Evolutionary conservation across 2,888 invertebrate species (phyloP).

Genomic region (Drosophila diplacantha): DNA sequence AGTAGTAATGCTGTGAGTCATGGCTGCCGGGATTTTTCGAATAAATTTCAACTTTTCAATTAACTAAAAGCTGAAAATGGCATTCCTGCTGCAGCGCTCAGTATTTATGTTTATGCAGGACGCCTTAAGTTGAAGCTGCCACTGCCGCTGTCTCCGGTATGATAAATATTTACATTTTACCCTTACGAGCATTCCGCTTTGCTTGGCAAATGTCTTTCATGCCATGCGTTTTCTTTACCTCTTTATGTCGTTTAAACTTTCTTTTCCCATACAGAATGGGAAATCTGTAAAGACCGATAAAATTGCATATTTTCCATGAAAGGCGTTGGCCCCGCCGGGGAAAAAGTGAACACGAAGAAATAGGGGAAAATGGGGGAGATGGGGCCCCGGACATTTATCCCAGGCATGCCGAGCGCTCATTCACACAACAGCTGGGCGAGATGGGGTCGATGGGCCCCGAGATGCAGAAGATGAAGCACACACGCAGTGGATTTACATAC

Average conservation of each 20-base stretch:
- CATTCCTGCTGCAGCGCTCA: conserved; percentile 36
- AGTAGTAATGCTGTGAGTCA: conserved; percentile 46
- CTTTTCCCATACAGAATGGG: conserved; percentile 32
- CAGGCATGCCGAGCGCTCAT: conserved; percentile 33
- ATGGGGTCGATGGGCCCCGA: not conserved
- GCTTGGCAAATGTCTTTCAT: conserved; percentile 65
- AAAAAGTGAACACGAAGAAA: not conserved
- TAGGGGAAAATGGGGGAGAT: not conserved
- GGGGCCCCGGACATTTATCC: conserved; percentile 36
- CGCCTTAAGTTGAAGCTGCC: conserved; percentile 54
- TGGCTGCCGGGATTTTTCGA: conserved; percentile 48
- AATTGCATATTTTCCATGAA: conserved; percentile 71
- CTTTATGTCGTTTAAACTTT: conserved; percentile 21
- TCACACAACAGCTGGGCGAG: conserved; percentile 23
- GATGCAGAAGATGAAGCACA: conserved; percentile 23
- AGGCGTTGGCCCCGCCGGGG: conserved; percentile 33
- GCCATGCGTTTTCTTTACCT: conserved; percentile 40
- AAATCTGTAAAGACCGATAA: conserved; percentile 74
- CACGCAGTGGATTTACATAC: conserved; percentile 6
- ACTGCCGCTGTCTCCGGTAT: conserved; percentile 54
- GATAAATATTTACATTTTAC: conserved; percentile 71
- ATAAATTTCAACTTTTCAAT: conserved; percentile 69
- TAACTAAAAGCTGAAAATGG: conserved; percentile 70
- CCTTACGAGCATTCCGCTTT: conserved; percentile 19
- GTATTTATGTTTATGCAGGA: conserved; percentile 20